Base-by-base conservation (phyloP, 2,888 invertebrate species). In the Hesperia comma region DNA sequence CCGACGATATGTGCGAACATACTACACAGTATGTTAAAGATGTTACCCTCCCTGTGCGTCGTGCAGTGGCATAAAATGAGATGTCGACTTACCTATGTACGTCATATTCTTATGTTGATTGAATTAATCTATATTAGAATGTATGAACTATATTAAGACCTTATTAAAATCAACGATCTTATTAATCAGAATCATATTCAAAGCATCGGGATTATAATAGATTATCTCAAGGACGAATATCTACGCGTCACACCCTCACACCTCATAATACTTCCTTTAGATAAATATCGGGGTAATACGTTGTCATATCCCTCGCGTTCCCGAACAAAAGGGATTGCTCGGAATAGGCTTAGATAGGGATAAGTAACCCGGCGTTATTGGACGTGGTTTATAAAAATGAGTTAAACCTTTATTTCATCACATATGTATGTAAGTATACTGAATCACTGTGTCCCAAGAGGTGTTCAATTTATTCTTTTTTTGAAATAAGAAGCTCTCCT, bases 241-340 rank as follows among this genome's bases (percentile, higher is more conserved):
- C 15, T 46, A 12, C 19, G 17, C 8, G n/a, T 53, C 51, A 26
- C 61, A 61, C 46, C 61, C 40, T 53, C 51, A 26, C 61, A 61
- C 46, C 61, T 53, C 53, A 19, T 21, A 53, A 51, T 51, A 61
- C 17, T 33, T 53, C 37, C 51, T 53, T 53, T 14, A 40, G 61
- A 61, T 61, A 61, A 61, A 37, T 53, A 61, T 60, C 60, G 49
- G 26, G 41, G 12, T 32, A n/a, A 41, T 49, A 37, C 37, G 37
- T 43, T 51, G 40, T 61, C 51, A 49, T 37, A 37, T 53, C 19
- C 61, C 8, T 40, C 21, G 40, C 15, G 37, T 17, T 55, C 3
- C 8, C 37, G 40, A 53, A 61, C 51, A 61, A 61, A 26, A 40
- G n/a, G 43, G 15, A 15, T 26, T 40, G 51, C 12, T 40, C n/a